A percentile compares a stretch with the other conserved stretches of the same genome.
Conservation (phyloP, 2,888 invertebrate genomes). For the Dyspetes luteomarginatus region DNA sequence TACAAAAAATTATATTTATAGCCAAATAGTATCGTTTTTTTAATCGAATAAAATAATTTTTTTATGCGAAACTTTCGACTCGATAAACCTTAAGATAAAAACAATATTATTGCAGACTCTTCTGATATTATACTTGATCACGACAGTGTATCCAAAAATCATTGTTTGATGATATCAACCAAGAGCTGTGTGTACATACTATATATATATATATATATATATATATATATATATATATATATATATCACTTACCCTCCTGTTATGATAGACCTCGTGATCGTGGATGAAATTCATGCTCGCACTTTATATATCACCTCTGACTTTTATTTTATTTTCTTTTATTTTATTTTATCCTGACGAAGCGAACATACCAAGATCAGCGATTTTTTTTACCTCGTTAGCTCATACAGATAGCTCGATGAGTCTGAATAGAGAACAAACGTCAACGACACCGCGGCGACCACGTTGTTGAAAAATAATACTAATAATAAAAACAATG, state of each 20-base stretch:
- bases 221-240: no score
- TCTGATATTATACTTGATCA: no score
- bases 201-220: no score
- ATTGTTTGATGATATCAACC: constrained; percentile 6
- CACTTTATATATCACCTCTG: constrained; percentile 23
- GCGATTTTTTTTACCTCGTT: constrained; percentile 16
- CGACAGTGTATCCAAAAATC: no score
- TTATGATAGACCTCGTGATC: constrained; percentile 16
- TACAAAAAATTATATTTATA: no score
- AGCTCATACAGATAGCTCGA: constrained; percentile 16
- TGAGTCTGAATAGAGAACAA: constrained; percentile 6
- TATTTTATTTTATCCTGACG: constrained; percentile 27
- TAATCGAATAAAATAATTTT: no score
- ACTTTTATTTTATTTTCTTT: constrained; percentile 1
- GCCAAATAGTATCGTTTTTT: no score
- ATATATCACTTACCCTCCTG: constrained; percentile 10
- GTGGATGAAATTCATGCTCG: constrained; percentile 21
- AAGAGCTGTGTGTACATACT: no score
- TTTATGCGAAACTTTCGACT: no score
- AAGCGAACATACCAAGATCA: constrained; percentile 39
- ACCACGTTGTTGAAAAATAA: constrained; percentile 52
- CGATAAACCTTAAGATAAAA: no score
- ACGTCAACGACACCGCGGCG: background rate
- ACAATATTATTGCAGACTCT: no score
- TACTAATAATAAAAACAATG: no score